Conservation (phyloP, 1,140 invertebrate genomes). For the Drosophila repletoides region DNA sequence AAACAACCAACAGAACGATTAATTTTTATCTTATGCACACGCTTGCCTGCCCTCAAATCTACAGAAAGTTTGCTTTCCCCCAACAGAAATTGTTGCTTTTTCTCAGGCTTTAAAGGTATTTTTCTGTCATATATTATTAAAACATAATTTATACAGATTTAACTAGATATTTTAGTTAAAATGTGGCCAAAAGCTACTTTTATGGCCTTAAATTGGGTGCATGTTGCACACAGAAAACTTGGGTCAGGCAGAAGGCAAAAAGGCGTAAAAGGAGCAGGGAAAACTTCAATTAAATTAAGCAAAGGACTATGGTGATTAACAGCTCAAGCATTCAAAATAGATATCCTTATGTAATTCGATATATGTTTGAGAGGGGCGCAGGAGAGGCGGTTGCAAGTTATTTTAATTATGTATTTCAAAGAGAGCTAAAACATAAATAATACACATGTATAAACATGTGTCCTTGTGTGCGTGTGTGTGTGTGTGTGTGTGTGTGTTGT, state of each 20-base stretch:
- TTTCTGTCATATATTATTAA: conserved; percentile 26
- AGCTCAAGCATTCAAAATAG: conserved; percentile 28
- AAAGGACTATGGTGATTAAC: conserved; percentile 31
- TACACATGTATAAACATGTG: neutral
- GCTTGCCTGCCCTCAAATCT: conserved; percentile 1
- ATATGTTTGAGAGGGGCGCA: neutral
- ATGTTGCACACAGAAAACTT: neutral
- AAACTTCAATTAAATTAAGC: conserved; percentile 31
- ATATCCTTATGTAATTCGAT: conserved; percentile 27
- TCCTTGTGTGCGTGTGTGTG: neutral
- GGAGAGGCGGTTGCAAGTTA: neutral
- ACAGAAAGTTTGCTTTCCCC: neutral
- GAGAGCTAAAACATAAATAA: conserved; percentile 27
- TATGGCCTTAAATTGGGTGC: neutral
- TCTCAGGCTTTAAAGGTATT: conserved; percentile 1
- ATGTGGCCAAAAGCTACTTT: neutral
- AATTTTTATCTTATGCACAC: conserved; percentile 12
- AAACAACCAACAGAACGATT: conserved; percentile 12
- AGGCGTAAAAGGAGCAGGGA: neutral
- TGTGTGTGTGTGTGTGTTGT: neutral
- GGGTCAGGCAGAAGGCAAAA: neutral
- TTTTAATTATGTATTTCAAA: conserved; percentile 42
- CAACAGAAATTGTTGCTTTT: conserved; percentile 8
- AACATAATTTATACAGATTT: conserved; percentile 16
- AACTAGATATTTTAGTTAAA: neutral